Evolutionary conservation across 2,113 vertebrate species (phyloP), one percentile per base, ranked within the genome.

Genomic region (Acrocephalus kingi): DNA sequence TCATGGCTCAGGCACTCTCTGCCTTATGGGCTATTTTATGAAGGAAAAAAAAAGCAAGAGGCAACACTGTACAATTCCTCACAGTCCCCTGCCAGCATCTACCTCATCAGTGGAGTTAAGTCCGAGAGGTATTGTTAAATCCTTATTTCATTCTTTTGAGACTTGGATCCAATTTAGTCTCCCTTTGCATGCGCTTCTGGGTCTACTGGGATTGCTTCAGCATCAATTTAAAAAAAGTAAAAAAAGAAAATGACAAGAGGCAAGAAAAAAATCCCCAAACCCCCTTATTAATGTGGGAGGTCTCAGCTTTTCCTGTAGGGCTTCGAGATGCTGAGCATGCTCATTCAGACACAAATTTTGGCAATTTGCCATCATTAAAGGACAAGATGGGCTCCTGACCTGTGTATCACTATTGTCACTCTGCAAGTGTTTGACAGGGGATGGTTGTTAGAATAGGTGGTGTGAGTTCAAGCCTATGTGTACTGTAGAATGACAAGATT

Each of bases 1-100:
- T 92, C 75, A 94, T 75, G 93, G 93, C 95, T 95, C 67, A 95
- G 76, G 82, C 85, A 93, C 75, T 88, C 75, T 90, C 19, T 91
- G 52, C 35, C 84, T 92, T 77, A 37, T 43, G 80, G 91, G 27
- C 15, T 96, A 21, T 88, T 93, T 95, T 84, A 93, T 77, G 76
- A 84, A 90, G 51, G 62, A 86, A 87, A 77, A 85, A 66, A 68
- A 62, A 76, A 45, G 9, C 48, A 48, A 25, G 77, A 91, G 77
- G 56, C 48, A 94, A 51, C 35, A 51, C 20, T 75, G 55, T 59
- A 59, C 86, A 96, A 95, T 79, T 91, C 72, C 67, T 88, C 10
- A 8, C 48, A 63, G 43, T 71, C 22, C 39, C 49, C 3, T 11
- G 90, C 82, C 95, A 96, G 93, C 72, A 43, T 51, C 87, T 92